A percentile compares a stretch with the other conserved stretches of the same genome.
phyloP scores from a whole-genome alignment of 1,140 invertebrate genomes.

The Pachypeltis micranthus region DNA sequence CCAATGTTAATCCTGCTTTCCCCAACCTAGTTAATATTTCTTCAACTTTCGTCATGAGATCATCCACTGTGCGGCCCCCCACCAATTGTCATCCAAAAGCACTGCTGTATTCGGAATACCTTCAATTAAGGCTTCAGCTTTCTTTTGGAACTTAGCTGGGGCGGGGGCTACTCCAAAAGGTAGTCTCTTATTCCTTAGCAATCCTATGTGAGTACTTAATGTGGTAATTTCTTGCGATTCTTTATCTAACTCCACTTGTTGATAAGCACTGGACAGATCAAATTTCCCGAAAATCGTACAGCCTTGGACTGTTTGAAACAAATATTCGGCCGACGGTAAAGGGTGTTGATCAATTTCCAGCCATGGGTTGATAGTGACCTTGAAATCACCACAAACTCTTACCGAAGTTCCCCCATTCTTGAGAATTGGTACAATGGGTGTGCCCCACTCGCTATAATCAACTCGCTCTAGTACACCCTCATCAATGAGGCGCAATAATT shows the following conservation, averaged over 20 bases:
- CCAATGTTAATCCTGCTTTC: neutral
- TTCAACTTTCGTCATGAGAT: neutral
- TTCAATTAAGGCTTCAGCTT: neutral
- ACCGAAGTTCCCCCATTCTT: slow-evolving; percentile 14
- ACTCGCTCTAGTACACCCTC: slow-evolving; percentile 23
- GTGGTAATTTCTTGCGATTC: slow-evolving; percentile 23
- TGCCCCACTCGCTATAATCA: slow-evolving; percentile 12
- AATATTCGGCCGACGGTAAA: slow-evolving; percentile 15
- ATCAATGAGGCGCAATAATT: neutral
- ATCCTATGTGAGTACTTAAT: neutral
- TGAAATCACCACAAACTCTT: slow-evolving; percentile 10
- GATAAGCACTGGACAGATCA: slow-evolving; percentile 17
- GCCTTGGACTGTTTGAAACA: slow-evolving; percentile 5
- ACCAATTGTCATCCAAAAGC: neutral
- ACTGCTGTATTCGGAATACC: neutral
- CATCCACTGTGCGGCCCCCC: neutral
- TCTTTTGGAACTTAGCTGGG: neutral
- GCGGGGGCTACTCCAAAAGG: neutral
- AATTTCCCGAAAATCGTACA: slow-evolving; percentile 11
- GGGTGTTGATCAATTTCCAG: slow-evolving; percentile 20
- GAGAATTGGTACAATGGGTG: neutral
- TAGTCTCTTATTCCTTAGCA: neutral
- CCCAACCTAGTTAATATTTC: neutral
- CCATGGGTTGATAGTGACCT: slow-evolving; percentile 28
- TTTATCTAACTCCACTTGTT: slow-evolving; percentile 27